phyloP scores from a whole-genome alignment of 2,113 vertebrate genomes.

The Gallinago paraguaiae region DNA sequence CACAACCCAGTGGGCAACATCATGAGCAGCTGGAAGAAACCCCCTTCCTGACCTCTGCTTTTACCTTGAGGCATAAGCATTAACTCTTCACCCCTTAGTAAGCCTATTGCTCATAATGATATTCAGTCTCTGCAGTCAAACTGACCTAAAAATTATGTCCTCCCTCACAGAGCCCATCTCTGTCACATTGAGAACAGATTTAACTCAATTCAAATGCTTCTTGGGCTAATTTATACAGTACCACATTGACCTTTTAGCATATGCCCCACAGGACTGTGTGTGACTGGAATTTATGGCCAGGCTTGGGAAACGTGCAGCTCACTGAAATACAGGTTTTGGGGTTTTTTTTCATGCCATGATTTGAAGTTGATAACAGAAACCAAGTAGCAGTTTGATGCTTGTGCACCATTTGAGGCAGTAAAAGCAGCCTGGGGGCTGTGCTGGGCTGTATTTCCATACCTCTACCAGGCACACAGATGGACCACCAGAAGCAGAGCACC shows the following conservation, averaged over 20 bases:
- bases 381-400: slow-evolving; percentile 7
- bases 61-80: background rate
- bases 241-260: slow-evolving; percentile 68
- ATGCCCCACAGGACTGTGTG: background rate
- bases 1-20: background rate
- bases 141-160: background rate
- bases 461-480: background rate
- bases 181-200: slow-evolving; percentile 17
- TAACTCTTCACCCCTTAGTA: background rate
- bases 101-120: background rate
- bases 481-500: slow-evolving; percentile 18
- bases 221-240: slow-evolving; percentile 61
- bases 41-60: background rate
- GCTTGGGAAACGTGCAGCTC: slow-evolving; percentile 32
- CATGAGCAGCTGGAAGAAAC: background rate
- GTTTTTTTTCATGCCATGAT: background rate
- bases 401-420: slow-evolving; percentile 18
- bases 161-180: background rate
- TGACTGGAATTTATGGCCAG: slow-evolving; percentile 61
- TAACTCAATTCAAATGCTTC: slow-evolving; percentile 13
- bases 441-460: slow-evolving; percentile 40
- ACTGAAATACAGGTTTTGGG: background rate
- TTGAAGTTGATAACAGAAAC: slow-evolving; percentile 52
- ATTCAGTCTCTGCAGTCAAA: background rate
- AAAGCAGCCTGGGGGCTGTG: slow-evolving; percentile 2